Evolutionary conservation across 2,797 vertebrate genomes (phyloP).

Genomic region (Coracias cyanogaster): DNA sequence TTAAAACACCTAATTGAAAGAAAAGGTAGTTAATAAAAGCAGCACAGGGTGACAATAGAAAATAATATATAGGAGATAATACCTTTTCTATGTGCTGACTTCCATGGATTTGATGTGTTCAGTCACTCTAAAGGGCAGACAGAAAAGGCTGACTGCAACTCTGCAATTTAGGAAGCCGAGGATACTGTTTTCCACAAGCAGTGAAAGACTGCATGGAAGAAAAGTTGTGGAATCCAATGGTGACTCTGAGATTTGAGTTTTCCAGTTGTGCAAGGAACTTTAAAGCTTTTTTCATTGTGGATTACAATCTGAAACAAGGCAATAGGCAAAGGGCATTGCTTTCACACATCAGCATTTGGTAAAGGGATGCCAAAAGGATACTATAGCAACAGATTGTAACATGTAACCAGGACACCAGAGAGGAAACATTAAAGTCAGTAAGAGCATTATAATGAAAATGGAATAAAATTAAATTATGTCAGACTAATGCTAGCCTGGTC

Average conservation of each 20-base stretch:
- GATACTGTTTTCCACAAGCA: neutral
- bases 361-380: neutral
- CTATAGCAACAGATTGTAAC: neutral
- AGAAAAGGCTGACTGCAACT: neutral
- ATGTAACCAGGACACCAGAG: neutral
- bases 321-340: neutral
- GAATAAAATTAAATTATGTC: neutral
- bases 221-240: neutral
- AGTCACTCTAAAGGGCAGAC: neutral
- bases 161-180: neutral
- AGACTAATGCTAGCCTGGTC: neutral
- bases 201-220: neutral
- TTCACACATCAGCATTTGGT: neutral
- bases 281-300: neutral
- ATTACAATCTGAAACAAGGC: neutral
- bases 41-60: neutral
- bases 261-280: neutral
- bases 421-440: neutral
- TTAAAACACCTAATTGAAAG: neutral
- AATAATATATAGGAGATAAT: neutral
- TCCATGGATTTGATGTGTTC: neutral
- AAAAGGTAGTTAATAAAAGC: neutral
- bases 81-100: neutral
- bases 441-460: neutral
- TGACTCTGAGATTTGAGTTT: neutral